Conservation (phyloP, 2,113 vertebrate genomes). For the Protobothrops mucrosquamatus region DNA sequence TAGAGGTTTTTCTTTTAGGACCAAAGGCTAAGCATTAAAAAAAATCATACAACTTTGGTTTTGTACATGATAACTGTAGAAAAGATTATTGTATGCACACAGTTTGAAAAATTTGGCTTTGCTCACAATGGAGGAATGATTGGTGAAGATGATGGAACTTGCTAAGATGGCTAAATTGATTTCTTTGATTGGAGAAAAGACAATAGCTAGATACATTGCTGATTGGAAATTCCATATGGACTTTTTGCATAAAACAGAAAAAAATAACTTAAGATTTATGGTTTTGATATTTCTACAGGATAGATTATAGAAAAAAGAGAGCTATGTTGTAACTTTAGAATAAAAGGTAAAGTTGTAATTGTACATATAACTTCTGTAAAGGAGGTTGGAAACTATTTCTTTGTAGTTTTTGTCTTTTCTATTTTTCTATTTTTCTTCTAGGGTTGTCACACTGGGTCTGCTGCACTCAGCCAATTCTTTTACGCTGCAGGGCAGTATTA, state of each 20-base stretch:
- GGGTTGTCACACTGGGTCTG: neutral
- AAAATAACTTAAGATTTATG: neutral
- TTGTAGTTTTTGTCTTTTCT: neutral
- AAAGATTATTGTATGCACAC: neutral
- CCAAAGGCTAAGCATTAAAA: neutral
- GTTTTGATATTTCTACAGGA: neutral
- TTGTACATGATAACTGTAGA: neutral
- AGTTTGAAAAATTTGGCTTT: neutral
- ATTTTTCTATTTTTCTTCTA: neutral
- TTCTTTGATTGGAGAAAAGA: neutral
- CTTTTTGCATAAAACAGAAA: neutral
- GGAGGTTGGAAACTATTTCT: neutral
- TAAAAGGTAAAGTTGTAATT: neutral
- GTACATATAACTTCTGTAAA: neutral
- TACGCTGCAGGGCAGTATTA: neutral
- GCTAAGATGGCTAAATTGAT: neutral
- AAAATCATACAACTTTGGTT: neutral
- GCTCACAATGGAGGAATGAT: neutral
- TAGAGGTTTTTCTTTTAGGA: neutral
- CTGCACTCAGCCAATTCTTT: neutral
- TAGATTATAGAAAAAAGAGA: neutral
- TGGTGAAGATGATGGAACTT: neutral
- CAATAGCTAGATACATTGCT: neutral
- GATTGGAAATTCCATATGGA: neutral
- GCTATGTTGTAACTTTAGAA: neutral